Evolutionary conservation across 2,888 invertebrate genomes (phyloP).

Genomic region (Lobophora halterata): DNA sequence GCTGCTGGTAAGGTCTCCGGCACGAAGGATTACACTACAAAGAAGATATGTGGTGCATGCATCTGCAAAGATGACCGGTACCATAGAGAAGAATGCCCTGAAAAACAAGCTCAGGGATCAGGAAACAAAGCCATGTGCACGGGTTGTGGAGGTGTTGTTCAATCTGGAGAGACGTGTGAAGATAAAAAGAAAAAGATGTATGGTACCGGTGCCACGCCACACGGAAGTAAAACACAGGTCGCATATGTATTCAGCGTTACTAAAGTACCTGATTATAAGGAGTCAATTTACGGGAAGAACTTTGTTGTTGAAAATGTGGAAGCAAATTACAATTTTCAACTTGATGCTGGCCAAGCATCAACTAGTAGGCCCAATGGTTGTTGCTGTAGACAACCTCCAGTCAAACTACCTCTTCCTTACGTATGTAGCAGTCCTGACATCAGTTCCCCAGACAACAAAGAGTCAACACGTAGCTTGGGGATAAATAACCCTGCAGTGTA

Average conservation of each 20-base stretch:
- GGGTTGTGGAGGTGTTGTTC: conserved; percentile 55
- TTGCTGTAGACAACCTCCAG: conserved; percentile 34
- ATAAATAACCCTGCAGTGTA: conserved; percentile 36
- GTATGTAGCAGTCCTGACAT: conserved; percentile 28
- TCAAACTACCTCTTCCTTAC: conserved; percentile 17
- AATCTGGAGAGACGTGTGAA: conserved; percentile 55
- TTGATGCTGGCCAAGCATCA: conserved; percentile 11
- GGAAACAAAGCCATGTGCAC: conserved; percentile 37
- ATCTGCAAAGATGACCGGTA: conserved; percentile 65
- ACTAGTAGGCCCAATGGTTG: conserved; percentile 28
- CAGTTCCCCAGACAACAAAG: conserved; percentile 24
- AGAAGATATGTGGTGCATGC: conserved; percentile 65
- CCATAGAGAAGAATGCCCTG: conserved; percentile 62
- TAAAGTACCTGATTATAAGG: conserved; percentile 44
- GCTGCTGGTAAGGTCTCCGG: conserved; percentile 40
- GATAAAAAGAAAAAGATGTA: conserved; percentile 47
- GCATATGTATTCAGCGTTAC: conserved; percentile 50
- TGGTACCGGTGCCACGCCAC: conserved; percentile 53
- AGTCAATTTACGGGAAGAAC: conserved; percentile 45
- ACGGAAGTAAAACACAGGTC: conserved; percentile 45
- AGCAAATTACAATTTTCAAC: conserved; percentile 28
- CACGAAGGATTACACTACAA: conserved; percentile 39
- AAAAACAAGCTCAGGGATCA: conserved; percentile 29
- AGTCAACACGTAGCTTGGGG: conserved; percentile 31
- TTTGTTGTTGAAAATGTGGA: conserved; percentile 44